Evolutionary conservation across 2,797 vertebrate species (phyloP), one percentile per base, ranked within the genome.

Genomic region (Halcyon badia): DNA sequence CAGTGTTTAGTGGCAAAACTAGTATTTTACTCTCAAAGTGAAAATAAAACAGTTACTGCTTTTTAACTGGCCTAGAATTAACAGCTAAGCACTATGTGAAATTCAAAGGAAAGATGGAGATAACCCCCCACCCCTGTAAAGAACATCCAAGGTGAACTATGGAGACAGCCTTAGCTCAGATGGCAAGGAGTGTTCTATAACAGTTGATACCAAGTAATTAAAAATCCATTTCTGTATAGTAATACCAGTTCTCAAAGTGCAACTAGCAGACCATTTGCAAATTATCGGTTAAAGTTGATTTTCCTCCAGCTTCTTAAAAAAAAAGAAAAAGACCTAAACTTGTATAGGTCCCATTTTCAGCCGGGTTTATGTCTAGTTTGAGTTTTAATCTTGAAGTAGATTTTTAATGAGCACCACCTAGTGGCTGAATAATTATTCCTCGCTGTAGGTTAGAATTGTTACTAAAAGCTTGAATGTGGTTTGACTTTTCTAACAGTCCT

Each of bases 401-500:
- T 83, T 95, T 94, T 83, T 82, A n/a, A 1, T 16, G 87, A 86
- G 68, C 49, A 68, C 95, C 89, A 2, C 82, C 94, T 94, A 93
- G 91, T 93, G 97, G 91, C 72, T 44, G 54, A 58, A 51, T 70
- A 3, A 26, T 48, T 86, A 65, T 82, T 86, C 24, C 21, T 44
- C 52, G 9, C 24, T 33, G 14, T n/a, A 15, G 18, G 5, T 91
- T 60, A 31, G 41, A 39, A 31, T 62, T 70, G 14, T 20, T 83
- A 51, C 4, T 79, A 8, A 56, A 87, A 17, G 4, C 3, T 39
- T 31, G 33, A 61, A 33, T 14, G 19, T 81, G 69, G 12, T 17
- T 78, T 70, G 73, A 30, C 25, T 87, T 94, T 82, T 75, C 49
- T 61, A 46, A 10, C 14, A 35, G 44, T 33, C 44, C 16, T 83